Evolutionary conservation across 1,140 invertebrate species (phyloP).

Genomic region (Camponotus floridanus): DNA sequence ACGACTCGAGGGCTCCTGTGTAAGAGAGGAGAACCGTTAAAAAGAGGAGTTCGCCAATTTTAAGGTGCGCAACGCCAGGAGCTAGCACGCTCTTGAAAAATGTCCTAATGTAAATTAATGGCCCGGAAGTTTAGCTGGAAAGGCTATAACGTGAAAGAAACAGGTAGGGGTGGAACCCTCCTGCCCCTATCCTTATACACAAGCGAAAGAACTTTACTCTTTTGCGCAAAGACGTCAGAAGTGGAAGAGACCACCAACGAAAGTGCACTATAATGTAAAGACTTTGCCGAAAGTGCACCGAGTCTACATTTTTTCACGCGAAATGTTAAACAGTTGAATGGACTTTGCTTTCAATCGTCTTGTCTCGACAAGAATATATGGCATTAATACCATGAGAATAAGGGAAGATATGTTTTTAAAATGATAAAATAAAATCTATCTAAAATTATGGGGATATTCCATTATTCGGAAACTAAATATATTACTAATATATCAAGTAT

Average conservation of each 20-base stretch:
- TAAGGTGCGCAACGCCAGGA: slow-evolving; percentile 66
- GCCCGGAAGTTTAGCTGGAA: slow-evolving; percentile 78
- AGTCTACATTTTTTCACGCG: slow-evolving; percentile 66
- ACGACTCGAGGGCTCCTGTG: slow-evolving; percentile 57
- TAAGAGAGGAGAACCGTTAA: slow-evolving; percentile 56
- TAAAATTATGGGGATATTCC: too few species aligned
- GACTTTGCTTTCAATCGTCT: slow-evolving; percentile 71
- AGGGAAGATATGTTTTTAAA: background rate
- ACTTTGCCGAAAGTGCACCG: slow-evolving; percentile 71
- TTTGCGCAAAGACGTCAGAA: slow-evolving; percentile 16
- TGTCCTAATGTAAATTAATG: slow-evolving; percentile 83
- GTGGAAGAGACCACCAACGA: slow-evolving; percentile 31
- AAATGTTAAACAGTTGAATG: slow-evolving; percentile 71
- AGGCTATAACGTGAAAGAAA: slow-evolving; percentile 72
- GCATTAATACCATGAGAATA: background rate
- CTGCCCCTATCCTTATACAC: slow-evolving; percentile 46
- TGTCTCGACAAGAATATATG: slow-evolving; percentile 31
- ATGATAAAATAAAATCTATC: background rate
- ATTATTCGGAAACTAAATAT: background rate
- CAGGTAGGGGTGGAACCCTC: slow-evolving; percentile 59
- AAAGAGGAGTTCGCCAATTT: slow-evolving; percentile 75
- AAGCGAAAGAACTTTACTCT: slow-evolving; percentile 64
- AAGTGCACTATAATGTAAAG: slow-evolving; percentile 75
- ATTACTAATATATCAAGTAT: background rate
- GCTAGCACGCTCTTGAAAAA: slow-evolving; percentile 77